Base-by-base conservation (phyloP, 2,888 invertebrate genomes). In the Agrotis exclamationis region DNA sequence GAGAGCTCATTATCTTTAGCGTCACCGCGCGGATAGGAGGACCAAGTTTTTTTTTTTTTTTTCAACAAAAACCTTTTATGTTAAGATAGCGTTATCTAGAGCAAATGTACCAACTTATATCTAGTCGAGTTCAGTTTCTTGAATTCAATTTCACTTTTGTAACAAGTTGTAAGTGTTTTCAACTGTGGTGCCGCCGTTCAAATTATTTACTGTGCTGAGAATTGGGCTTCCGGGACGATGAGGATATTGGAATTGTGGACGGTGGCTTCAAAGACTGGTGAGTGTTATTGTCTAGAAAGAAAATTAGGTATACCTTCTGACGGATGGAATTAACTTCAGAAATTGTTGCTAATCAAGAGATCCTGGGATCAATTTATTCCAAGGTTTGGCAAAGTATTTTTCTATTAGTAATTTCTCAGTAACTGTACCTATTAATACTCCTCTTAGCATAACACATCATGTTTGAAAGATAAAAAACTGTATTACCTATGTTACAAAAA, bases 1-100 rank as follows among this genome's bases (percentile, higher is more conserved):
- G 79, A 81, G 86, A 81, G 84, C 83, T 88, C 85, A 88, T 88
- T 88, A 88, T 88, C 86, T 80, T 64, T 69, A 73, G 70, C 80
- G 86, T 81, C 85, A 83, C 74, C 72, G 75, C 66, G 75, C 63
- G 79, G 74, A 63, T 68, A 63, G 67, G 48, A 66, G 76, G 67
- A 84, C 70, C 75, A 73, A 75, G 67, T 76, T 70, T 70, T 83
- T 84, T 83, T 84, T n/a, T n/a, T n/a, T n/a, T 82, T 79, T 85
- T 69, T 28, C 63, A 56, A 68, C 72, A 82, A 82, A 82, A 83
- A 73, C 74, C 81, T 84, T 85, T 82, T 82, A 78, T 80, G 67
- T 75, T 63, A 60, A 81, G 82, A 84, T 77, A 81, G 62, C 74
- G 70, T 84, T 86, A 86, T 86, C 86, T 84, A 73, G 73, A 65